phyloP scores from a whole-genome alignment of 37 sponge, comb jelly and placozoan genomes.

The Chondrilla cf. caribensis region DNA sequence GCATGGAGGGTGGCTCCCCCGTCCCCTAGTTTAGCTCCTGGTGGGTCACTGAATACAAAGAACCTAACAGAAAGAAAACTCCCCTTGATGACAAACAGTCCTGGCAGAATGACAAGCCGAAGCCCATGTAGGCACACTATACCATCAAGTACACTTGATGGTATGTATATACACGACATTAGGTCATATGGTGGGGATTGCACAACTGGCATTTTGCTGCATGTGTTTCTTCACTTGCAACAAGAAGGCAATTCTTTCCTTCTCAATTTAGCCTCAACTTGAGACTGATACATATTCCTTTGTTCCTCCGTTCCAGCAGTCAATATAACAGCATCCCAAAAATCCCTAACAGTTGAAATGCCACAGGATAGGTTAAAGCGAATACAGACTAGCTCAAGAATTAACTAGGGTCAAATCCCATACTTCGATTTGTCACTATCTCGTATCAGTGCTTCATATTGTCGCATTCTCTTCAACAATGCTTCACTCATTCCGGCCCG shows the following conservation, averaged over 20 bases:
- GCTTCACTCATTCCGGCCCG: too few species aligned
- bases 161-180: too few species aligned
- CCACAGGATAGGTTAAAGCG: too few species aligned
- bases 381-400: too few species aligned
- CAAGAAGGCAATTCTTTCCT: slow-evolving; percentile 44
- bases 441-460: too few species aligned
- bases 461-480: too few species aligned
- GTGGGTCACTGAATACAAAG: slow-evolving; percentile 68
- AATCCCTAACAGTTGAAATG: background rate
- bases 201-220: too few species aligned
- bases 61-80: slow-evolving; percentile 26
- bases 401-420: too few species aligned
- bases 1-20: slow-evolving; percentile 73
- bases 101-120: background rate
- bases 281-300: slow-evolving; percentile 40
- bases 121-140: too few species aligned
- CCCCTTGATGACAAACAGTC: background rate
- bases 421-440: too few species aligned
- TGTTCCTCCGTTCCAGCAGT: slow-evolving; percentile 60
- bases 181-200: too few species aligned
- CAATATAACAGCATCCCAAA: slow-evolving; percentile 73
- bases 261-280: slow-evolving; percentile 45
- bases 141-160: too few species aligned
- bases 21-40: slow-evolving; percentile 72
- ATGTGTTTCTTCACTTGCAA: background rate